Evolutionary conservation across 2,797 vertebrate species (phyloP).

Genomic region (Hybognathus amarus): DNA sequence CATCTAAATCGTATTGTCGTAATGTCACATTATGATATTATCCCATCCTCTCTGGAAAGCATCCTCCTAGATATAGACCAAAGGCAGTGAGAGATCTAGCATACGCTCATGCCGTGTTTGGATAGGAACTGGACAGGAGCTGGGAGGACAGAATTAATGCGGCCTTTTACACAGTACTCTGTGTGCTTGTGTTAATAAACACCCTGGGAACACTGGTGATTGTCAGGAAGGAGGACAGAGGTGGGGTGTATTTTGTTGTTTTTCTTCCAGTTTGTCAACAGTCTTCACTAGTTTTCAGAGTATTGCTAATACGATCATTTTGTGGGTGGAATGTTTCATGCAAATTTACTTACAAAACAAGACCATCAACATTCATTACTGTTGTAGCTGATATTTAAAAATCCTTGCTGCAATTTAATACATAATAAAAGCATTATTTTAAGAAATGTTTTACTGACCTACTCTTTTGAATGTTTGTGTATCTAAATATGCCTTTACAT

Average conservation of each 20-base stretch:
- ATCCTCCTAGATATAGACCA: neutral
- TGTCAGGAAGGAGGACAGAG: constrained; percentile 20
- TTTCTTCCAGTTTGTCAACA: constrained; percentile 19
- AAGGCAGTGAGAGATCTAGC: neutral
- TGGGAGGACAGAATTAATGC: constrained; percentile 45
- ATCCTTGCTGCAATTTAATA: no score
- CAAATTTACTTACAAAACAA: constrained; percentile 19
- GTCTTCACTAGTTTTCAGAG: neutral
- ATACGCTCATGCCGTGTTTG: constrained; percentile 27
- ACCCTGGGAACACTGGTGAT: constrained; percentile 35
- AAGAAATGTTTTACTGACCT: no score
- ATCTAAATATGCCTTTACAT: neutral
- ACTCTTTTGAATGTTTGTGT: neutral
- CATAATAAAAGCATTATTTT: no score
- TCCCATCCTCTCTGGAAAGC: constrained; percentile 1
- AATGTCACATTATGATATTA: neutral
- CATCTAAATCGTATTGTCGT: neutral
- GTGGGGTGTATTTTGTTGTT: constrained; percentile 36
- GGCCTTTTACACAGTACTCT: constrained; percentile 45
- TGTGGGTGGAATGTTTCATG: neutral
- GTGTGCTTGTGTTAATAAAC: constrained; percentile 56
- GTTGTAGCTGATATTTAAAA: neutral
- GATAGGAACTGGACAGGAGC: constrained; percentile 33
- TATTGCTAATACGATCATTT: neutral
- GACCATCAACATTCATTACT: constrained; percentile 11